Conservation (phyloP, 2,113 vertebrate genomes). For the Tragulus kanchil region DNA sequence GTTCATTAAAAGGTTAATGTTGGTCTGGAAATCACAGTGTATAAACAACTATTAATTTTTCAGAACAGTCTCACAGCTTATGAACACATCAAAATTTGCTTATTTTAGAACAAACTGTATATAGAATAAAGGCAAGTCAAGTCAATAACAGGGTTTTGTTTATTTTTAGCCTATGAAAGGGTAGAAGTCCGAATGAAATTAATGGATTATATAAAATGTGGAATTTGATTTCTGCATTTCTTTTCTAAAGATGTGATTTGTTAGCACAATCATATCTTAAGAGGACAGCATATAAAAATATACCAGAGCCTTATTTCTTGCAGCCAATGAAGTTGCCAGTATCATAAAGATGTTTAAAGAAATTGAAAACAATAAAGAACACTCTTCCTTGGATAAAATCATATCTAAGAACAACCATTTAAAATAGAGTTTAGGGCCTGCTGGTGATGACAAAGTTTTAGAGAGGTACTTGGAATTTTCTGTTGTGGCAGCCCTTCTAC, state of each 20-base stretch:
- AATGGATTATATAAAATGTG: not conserved
- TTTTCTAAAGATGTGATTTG: constrained; percentile 30
- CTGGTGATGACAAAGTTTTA: not conserved
- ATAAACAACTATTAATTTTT: constrained; percentile 30
- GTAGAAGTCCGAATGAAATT: constrained; percentile 13
- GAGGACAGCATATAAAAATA: not conserved
- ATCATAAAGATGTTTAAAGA: constrained; percentile 17
- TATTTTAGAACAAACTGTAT: constrained; percentile 47
- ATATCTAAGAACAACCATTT: not conserved
- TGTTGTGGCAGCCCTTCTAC: not conserved
- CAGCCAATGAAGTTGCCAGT: not conserved
- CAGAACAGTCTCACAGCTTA: not conserved
- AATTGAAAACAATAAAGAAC: constrained; percentile 50
- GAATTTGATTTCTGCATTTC: not conserved
- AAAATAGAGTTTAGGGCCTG: constrained; percentile 8
- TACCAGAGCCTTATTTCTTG: not conserved
- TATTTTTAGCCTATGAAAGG: not conserved
- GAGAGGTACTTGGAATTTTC: not conserved
- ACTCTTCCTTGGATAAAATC: not conserved
- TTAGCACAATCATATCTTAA: not conserved
- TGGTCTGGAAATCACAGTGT: constrained; percentile 9
- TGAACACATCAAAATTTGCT: constrained; percentile 11
- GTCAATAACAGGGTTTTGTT: not conserved
- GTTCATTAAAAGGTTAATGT: constrained; percentile 16
- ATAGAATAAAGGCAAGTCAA: constrained; percentile 21